Evolutionary conservation across 2,888 invertebrate species (phyloP).

Genomic region (Diplolepis rosae): DNA sequence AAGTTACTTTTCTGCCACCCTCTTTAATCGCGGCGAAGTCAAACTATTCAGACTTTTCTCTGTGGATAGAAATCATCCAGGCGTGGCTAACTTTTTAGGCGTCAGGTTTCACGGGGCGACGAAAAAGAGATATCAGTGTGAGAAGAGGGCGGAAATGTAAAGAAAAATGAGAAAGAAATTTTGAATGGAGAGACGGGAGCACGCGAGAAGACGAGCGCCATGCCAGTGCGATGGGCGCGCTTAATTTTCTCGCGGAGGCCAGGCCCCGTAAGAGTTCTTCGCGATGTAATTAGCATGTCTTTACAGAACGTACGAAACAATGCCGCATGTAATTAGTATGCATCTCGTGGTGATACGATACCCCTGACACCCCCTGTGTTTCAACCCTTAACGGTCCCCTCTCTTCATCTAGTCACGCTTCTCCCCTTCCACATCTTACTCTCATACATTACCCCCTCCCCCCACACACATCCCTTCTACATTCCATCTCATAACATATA

Average conservation of each 20-base stretch:
- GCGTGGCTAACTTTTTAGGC: constrained; percentile 21
- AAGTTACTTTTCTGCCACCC: neutral
- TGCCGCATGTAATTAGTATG: constrained; percentile 68
- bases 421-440: constrained; percentile 31
- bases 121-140: constrained; percentile 50
- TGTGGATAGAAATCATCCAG: constrained; percentile 17
- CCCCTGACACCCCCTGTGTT: constrained; percentile 12
- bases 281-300: constrained; percentile 72
- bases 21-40: neutral
- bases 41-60: constrained; percentile 14
- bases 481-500: neutral
- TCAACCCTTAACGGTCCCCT: constrained; percentile 10
- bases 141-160: constrained; percentile 34
- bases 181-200: constrained; percentile 13
- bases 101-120: constrained; percentile 49
- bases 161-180: constrained; percentile 40
- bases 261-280: constrained; percentile 56
- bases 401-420: constrained; percentile 28
- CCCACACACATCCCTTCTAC: neutral
- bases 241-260: constrained; percentile 34
- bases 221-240: constrained; percentile 32
- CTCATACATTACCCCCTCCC: too few relatives aligned
- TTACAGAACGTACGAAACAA: constrained; percentile 63
- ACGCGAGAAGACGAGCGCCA: constrained; percentile 27
- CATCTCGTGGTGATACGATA: constrained; percentile 40